Evolutionary conservation across 2,888 invertebrate species (phyloP).

Genomic region (Tachina grossa): DNA sequence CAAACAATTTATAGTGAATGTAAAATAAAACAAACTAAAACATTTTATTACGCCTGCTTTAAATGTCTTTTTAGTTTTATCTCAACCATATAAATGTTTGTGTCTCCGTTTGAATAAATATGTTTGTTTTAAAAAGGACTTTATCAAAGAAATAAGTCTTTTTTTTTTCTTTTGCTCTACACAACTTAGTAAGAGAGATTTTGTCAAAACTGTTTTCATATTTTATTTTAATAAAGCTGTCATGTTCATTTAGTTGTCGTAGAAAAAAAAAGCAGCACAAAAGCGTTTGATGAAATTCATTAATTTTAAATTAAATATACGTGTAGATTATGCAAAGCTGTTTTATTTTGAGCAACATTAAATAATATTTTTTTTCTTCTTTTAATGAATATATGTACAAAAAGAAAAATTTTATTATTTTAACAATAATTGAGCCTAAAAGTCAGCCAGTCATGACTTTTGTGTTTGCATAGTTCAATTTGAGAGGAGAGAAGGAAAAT

Average conservation of each 20-base stretch:
- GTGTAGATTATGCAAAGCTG: slow-evolving; percentile 11
- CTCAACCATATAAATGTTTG: neutral
- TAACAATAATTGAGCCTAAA: slow-evolving; percentile 1
- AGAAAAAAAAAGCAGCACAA: neutral
- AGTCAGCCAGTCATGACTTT: neutral
- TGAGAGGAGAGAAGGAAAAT: neutral
- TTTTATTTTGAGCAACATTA: neutral
- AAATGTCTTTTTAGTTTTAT: neutral
- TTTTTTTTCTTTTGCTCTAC: neutral
- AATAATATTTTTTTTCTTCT: neutral
- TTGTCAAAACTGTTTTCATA: neutral
- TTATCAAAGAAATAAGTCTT: slow-evolving; percentile 13
- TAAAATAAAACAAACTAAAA: neutral
- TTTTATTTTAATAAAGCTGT: slow-evolving; percentile 14
- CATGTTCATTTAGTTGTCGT: slow-evolving; percentile 13
- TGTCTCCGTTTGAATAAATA: slow-evolving; percentile 12
- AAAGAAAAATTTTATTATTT: slow-evolving; percentile 13
- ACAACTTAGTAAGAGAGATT: neutral
- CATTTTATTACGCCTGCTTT: slow-evolving; percentile 3
- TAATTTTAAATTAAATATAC: slow-evolving; percentile 31
- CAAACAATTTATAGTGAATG: neutral
- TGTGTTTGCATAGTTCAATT: neutral
- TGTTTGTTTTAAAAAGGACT: slow-evolving; percentile 1
- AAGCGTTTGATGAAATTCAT: slow-evolving; percentile 19
- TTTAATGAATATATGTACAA: neutral